Evolutionary conservation across 2,113 vertebrate species (phyloP), one percentile per base, ranked within the genome.

Genomic region (Grammomys dolichurus): DNA sequence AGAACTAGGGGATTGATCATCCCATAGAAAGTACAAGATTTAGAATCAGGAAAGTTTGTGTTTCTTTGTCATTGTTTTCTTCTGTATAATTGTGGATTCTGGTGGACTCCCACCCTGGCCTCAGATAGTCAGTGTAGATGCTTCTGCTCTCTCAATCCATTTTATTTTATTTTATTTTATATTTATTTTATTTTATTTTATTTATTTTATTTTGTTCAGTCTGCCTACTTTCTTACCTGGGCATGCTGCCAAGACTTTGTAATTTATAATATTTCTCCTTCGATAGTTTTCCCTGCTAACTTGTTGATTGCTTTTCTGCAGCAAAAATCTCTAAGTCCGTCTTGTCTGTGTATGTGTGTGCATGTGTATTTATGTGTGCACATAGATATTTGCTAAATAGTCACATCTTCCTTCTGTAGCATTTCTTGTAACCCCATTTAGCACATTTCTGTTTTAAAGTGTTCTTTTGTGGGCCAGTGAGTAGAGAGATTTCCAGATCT

Each of bases 241-340:
- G 76, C 94, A 89, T 73, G 82, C 82, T 89, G n/a, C 95, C 80
- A 94, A 91, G 11, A 19, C 80, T 96, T 95, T 95, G 82, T 76
- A 43, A 56, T 91, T 96, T 97, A 77, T 60, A 96, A 70, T 96
- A 85, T 58, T 95, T 97, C 87, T 94, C 91, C 96, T 97, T 96
- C 24, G 93, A 84, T 95, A 86, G 56, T 96, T 94, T 84, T 84
- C 73, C 63, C 72, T 69, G 73, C 12, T 48, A 77, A 20, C 48
- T 26, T 51, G 65, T 86, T 24, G 9, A 87, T 96, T 93, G 93
- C 91, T 97, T 96, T 97, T 93, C 67, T 96, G 0, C 36, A 36
- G 31, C 11, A 85, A 73, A 72, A 95, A 97, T 1, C 60, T 95
- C 46, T 48, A 11, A 43, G 56, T 16, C 65, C 48, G 8, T 51